phyloP scores from a whole-genome alignment of 2,797 vertebrate genomes.

The Cygnus olor region DNA sequence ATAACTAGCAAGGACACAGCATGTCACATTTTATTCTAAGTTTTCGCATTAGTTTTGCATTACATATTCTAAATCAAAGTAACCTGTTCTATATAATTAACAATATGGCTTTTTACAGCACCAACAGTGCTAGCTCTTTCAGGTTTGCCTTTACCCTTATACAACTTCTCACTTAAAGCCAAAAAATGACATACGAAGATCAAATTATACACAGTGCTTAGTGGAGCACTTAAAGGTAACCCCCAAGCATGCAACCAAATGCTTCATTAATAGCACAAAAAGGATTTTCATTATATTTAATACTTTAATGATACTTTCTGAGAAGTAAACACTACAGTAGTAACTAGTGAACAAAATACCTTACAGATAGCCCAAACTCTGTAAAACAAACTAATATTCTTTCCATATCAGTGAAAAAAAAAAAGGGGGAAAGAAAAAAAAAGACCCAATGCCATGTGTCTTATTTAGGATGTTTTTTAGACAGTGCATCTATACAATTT shows the following conservation, averaged over 20 bases:
- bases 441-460: constrained; percentile 24
- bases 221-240: not conserved
- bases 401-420: constrained; percentile 49
- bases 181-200: not conserved
- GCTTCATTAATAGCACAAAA: constrained; percentile 27
- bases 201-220: not conserved
- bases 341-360: constrained; percentile 62
- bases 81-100: not conserved
- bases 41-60: not conserved
- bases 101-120: not conserved
- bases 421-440: constrained; percentile 2
- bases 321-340: constrained; percentile 32
- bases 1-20: not conserved
- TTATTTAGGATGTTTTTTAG: constrained; percentile 55
- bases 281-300: constrained; percentile 23
- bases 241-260: constrained; percentile 14
- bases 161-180: not conserved
- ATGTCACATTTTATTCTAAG: not conserved
- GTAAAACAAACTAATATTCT: constrained; percentile 70
- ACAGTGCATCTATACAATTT: constrained; percentile 65
- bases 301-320: constrained; percentile 54
- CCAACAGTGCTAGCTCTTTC: not conserved
- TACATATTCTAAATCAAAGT: not conserved
- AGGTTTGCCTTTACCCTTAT: not conserved
- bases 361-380: constrained; percentile 2